Evolutionary conservation across 2,797 vertebrate genomes (phyloP).

Genomic region (Apogon talboti): DNA sequence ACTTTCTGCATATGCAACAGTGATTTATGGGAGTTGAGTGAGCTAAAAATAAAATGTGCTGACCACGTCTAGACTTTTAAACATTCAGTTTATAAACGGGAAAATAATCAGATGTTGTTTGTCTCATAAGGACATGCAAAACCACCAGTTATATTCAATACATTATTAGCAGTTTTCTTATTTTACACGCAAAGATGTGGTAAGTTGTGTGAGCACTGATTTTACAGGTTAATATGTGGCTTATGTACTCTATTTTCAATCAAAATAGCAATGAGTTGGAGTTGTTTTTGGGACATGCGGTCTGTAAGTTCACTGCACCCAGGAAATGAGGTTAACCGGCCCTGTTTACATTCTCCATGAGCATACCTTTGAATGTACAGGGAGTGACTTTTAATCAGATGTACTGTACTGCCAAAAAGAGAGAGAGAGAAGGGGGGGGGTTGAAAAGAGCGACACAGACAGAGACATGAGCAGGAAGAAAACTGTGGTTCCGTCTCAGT

Average conservation of each 20-base stretch:
- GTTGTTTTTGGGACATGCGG: neutral
- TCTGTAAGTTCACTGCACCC: slow-evolving; percentile 7
- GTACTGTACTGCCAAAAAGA: neutral
- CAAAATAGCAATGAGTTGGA: neutral
- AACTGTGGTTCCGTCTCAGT: slow-evolving; percentile 1
- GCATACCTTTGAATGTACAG: slow-evolving; percentile 15
- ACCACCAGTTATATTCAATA: neutral
- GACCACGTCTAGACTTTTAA: neutral
- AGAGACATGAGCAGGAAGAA: neutral
- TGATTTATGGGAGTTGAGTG: neutral
- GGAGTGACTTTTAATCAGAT: slow-evolving; percentile 26
- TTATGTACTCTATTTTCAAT: neutral
- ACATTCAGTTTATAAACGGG: neutral
- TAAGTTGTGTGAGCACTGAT: too few relatives aligned
- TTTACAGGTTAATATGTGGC: too few relatives aligned
- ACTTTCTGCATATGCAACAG: neutral
- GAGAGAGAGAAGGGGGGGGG: neutral
- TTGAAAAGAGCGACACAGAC: slow-evolving; percentile 17
- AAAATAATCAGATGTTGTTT: neutral
- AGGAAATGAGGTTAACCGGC: neutral
- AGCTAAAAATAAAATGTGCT: neutral
- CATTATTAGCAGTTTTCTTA: too few relatives aligned
- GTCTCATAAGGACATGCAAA: neutral
- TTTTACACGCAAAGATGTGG: too few relatives aligned
- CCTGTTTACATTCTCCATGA: slow-evolving; percentile 47